These are phyloP conservation scores for Tanypteryx hageni DNA, from an alignment of 2,888 invertebrate genomes.

Conservation along the genomic window DNA sequence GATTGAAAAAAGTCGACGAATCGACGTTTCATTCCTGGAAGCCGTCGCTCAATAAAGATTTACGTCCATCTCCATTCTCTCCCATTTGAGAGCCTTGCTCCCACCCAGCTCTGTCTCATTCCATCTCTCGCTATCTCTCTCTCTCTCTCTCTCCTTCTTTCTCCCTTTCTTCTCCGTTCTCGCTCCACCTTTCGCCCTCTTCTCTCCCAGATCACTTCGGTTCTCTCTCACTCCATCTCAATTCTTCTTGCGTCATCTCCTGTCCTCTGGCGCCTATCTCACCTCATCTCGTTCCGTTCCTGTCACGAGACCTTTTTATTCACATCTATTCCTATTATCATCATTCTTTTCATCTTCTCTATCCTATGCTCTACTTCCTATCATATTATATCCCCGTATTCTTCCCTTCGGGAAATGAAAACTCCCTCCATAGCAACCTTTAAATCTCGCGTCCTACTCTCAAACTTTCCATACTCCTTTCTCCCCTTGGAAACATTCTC, in stretches of 20 bases:
- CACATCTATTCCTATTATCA: background rate
- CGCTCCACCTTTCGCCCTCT: background rate
- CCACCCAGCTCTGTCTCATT: background rate
- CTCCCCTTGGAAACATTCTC: background rate
- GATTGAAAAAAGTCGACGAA: conserved; percentile 21
- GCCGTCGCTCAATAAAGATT: conserved; percentile 39
- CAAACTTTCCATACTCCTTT: background rate
- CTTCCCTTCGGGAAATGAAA: background rate
- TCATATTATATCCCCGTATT: background rate
- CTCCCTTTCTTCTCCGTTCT: background rate
- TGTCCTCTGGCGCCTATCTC: background rate
- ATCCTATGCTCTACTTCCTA: background rate
- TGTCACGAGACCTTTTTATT: background rate
- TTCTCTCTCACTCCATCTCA: background rate
- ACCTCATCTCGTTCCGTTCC: background rate
- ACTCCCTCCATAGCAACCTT: background rate
- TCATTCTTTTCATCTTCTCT: conserved; percentile 22
- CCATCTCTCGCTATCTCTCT: background rate
- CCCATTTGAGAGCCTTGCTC: background rate
- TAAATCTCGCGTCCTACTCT: background rate
- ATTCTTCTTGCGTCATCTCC: background rate
- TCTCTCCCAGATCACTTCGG: background rate
- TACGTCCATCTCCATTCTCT: conserved; percentile 6
- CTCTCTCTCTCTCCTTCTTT: background rate
- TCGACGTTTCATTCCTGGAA: conserved; percentile 39